Evolutionary conservation across 2,113 vertebrate species (phyloP), one percentile per base, ranked within the genome.

Genomic region (Tachysurus vachellii): DNA sequence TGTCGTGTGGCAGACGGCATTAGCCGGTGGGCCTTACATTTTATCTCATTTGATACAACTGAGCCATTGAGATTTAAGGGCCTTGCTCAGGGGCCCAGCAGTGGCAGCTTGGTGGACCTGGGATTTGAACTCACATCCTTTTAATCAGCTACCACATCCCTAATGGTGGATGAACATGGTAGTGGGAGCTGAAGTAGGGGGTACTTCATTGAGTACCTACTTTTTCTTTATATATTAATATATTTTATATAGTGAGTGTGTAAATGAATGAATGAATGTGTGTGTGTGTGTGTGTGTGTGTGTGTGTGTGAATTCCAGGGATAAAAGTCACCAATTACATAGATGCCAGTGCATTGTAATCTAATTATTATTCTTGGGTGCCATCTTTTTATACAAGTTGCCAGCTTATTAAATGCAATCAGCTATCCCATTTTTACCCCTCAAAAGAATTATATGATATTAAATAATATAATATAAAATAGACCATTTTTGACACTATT

Each of bases 251-350:
- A 28, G 53, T 13, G 31, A 54, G 50, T 57, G 31, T 50, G 57
- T 79, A 61, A n/a, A 64, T 85, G 44, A 47, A 42, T n/a, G n/a
- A n/a, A 44, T 84, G 71, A 44, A 64, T 81, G 44, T 82, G 53
- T 84, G 56, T 71, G 56, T 76, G 68, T 76, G 84, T 85, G 70
- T 77, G 42, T 31, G 44, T 64, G 36, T 53, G 56, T 14, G n/a
- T 42, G 44, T 82, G 26, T 16, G 1, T 47, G 44, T 9, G 1
- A 66, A 66, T 28, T 3, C n/a, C n/a, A 66, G n/a, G 11, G 13
- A 66, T 66, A 31, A 66, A 66, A 66, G 64, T 66, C n/a, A 28
- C 12, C 1, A 31, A 28, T 66, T 31, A 66, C 23, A 12, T 3
- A 13, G 64, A 13, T 31, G n/a, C 12, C 12, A 66, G 12, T 66